Percentiles rank a stretch among this genome's conserved stretches.
Evolutionary conservation across 1,140 invertebrate genomes (phyloP).

Genomic region (Acromyrmex heyeri): DNA sequence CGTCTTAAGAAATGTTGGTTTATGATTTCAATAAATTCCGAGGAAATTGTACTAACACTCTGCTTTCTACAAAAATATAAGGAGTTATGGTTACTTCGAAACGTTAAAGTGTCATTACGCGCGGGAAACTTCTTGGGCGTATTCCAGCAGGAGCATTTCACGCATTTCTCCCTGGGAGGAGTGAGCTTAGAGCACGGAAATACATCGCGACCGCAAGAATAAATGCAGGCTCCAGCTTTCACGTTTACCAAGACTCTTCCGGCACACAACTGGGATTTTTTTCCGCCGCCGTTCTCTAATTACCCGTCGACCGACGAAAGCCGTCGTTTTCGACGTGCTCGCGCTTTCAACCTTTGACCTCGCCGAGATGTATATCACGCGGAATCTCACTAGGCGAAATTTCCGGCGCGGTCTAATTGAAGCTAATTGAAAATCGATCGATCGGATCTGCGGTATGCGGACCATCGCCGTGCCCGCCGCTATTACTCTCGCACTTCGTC

Average conservation of each 20-base stretch:
- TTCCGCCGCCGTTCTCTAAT: constrained; percentile 33
- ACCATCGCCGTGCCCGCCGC: constrained; percentile 43
- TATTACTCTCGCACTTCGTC: constrained; percentile 70
- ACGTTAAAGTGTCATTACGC: constrained; percentile 43
- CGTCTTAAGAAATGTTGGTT: neutral
- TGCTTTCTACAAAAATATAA: neutral
- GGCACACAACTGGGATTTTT: neutral
- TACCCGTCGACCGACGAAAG: neutral
- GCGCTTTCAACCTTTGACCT: constrained; percentile 17
- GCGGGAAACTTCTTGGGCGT: constrained; percentile 12
- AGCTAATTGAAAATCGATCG: constrained; percentile 79
- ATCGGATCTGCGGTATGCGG: constrained; percentile 69
- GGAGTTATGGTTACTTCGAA: constrained; percentile 8
- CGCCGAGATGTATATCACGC: constrained; percentile 50
- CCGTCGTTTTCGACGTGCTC: neutral
- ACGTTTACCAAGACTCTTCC: neutral
- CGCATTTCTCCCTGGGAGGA: constrained; percentile 1
- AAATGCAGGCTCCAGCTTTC: neutral
- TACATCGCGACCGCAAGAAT: neutral
- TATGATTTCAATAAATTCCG: constrained; percentile 27
- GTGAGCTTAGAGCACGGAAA: neutral
- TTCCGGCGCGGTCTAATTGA: constrained; percentile 75
- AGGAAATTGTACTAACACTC: neutral
- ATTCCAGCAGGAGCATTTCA: constrained; percentile 9
- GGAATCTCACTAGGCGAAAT: constrained; percentile 67